Conservation (phyloP, 2,113 vertebrate species). For the Hippocampus barbouri region DNA sequence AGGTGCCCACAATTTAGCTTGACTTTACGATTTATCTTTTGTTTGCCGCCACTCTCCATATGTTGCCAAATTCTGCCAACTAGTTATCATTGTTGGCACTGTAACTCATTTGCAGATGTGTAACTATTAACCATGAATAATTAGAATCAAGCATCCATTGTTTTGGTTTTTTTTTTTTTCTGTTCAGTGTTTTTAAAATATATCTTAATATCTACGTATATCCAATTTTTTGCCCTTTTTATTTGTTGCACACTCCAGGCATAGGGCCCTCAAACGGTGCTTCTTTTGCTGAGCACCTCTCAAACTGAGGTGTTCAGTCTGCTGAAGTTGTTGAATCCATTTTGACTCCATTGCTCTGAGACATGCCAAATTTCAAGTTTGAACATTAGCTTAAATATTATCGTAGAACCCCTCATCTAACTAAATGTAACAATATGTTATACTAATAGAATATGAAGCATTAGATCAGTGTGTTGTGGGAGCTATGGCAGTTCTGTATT, state of each 20-base stretch:
- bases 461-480: background rate
- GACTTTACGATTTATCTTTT: background rate
- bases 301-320: background rate
- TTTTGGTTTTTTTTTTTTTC: too few relatives aligned
- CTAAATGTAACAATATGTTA: background rate
- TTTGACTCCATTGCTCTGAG: background rate
- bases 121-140: too few relatives aligned
- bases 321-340: background rate
- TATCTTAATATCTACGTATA: too few relatives aligned
- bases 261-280: too few relatives aligned
- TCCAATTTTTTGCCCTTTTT: too few relatives aligned
- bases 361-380: background rate
- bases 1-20: slow-evolving; percentile 19
- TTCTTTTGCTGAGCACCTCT: too few relatives aligned
- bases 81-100: too few relatives aligned
- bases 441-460: background rate
- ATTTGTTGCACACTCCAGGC: too few relatives aligned
- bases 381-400: background rate
- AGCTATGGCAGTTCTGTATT: background rate
- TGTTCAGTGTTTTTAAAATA: too few relatives aligned
- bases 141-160: too few relatives aligned
- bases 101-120: too few relatives aligned
- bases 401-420: background rate
- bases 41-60: background rate
- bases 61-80: background rate